Conservation (phyloP, 2,113 vertebrate species). For the Podilymbus podiceps region DNA sequence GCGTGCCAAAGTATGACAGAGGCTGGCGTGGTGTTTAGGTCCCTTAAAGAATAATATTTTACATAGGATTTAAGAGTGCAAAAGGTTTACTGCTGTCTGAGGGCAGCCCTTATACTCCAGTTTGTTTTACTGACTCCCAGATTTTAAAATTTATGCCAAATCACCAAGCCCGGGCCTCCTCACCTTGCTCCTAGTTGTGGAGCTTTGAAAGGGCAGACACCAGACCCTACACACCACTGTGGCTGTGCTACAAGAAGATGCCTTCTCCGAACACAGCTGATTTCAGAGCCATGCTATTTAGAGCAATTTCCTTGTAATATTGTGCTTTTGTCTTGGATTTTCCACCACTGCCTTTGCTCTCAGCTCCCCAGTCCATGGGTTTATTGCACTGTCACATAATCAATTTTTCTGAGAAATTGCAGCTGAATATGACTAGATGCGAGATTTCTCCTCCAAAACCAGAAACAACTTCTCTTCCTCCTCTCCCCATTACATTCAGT, state of each 20-base stretch:
- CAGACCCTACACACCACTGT: neutral
- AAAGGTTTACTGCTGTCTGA: neutral
- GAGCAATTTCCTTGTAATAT: neutral
- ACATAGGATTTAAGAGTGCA: neutral
- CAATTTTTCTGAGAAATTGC: neutral
- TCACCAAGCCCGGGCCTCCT: neutral
- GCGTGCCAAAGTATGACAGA: neutral
- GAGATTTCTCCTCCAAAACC: neutral
- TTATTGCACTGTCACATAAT: neutral
- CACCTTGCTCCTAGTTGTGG: neutral
- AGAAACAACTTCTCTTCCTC: neutral
- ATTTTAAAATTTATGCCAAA: neutral
- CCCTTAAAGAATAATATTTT: neutral
- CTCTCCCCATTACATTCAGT: neutral
- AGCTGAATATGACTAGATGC: neutral
- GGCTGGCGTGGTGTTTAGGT: neutral
- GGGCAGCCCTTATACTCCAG: neutral
- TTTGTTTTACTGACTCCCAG: neutral
- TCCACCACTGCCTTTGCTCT: neutral
- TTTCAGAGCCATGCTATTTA: neutral
- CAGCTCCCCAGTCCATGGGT: neutral
- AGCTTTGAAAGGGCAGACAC: neutral
- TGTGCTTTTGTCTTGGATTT: neutral
- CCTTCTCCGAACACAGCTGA: neutral
- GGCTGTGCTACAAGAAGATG: accelerated